These are phyloP conservation scores for Galemys pyrenaicus DNA, from an alignment of 2,113 vertebrate genomes.

Conservation along the genomic window DNA sequence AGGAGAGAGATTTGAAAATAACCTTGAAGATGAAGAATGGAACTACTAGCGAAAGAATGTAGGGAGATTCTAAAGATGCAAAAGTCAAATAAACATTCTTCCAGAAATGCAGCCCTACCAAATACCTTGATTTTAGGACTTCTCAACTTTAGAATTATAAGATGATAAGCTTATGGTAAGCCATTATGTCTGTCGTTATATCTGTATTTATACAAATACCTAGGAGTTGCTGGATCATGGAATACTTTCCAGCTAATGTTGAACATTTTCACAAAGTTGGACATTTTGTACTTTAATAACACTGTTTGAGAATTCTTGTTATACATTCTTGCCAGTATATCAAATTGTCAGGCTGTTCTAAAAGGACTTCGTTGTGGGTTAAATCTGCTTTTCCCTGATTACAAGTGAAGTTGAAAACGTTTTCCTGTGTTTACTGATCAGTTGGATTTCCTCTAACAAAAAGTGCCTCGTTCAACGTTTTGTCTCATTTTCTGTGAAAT, in stretches of 20 bases:
- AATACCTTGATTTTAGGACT: background rate
- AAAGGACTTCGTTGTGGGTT: background rate
- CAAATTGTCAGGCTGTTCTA: background rate
- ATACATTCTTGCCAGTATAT: background rate
- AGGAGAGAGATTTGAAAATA: background rate
- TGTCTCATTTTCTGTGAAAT: background rate
- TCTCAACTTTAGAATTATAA: background rate
- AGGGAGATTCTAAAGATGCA: background rate
- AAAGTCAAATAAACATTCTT: background rate
- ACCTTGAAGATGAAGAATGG: background rate
- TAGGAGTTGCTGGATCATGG: background rate
- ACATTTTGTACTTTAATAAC: background rate
- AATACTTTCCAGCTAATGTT: background rate
- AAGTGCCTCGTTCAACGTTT: background rate
- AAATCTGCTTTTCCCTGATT: background rate
- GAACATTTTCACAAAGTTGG: background rate
- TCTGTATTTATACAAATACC: background rate
- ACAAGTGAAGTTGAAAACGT: background rate
- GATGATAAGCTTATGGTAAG: background rate
- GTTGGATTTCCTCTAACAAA: background rate
- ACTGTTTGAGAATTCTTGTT: background rate
- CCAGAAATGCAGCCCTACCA: background rate
- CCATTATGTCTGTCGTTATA: background rate
- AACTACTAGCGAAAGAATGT: background rate
- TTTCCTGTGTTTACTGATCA: background rate